These are phyloP conservation scores for Leucozona laternaria DNA, from an alignment of 2,888 invertebrate species.

Conservation along the genomic window DNA sequence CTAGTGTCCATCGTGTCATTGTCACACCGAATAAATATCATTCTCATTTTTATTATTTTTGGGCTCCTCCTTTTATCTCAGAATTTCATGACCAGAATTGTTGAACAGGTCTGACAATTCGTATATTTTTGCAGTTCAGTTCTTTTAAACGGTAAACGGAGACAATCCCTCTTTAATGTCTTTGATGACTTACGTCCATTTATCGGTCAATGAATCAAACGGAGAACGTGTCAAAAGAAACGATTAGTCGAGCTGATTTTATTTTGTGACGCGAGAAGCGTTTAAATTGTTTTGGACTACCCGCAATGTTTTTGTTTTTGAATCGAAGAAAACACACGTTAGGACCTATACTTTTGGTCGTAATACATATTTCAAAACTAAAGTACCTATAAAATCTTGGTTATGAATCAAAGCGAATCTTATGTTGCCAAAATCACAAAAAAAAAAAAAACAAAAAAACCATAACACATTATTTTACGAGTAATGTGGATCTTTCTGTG, in stretches of 20 bases:
- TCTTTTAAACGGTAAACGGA: not conserved
- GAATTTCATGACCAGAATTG: constrained; percentile 60
- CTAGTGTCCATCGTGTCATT: constrained; percentile 39
- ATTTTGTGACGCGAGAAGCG: not conserved
- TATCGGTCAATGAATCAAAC: constrained; percentile 67
- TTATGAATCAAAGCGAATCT: constrained; percentile 23
- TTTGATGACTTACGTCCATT: constrained; percentile 38
- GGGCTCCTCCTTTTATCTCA: not conserved
- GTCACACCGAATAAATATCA: constrained; percentile 60
- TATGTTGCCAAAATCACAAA: constrained; percentile 1
- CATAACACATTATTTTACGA: constrained; percentile 26
- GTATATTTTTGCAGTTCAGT: not conserved
- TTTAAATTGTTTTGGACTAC: not conserved
- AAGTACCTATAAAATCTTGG: constrained; percentile 13
- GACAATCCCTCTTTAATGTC: not conserved
- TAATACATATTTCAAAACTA: not conserved
- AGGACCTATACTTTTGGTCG: not conserved
- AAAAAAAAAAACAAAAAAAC: not conserved
- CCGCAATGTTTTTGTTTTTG: not conserved
- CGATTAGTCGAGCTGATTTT: constrained; percentile 7
- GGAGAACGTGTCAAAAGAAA: constrained; percentile 47
- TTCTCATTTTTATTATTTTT: constrained; percentile 42
- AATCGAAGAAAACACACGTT: not conserved
- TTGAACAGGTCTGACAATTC: constrained; percentile 24
- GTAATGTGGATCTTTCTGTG: not conserved